Percentiles rank a stretch among this genome's conserved stretches.
Evolutionary conservation across 2,888 invertebrate genomes (phyloP).

Genomic region (Diaprepes abbreviatus): DNA sequence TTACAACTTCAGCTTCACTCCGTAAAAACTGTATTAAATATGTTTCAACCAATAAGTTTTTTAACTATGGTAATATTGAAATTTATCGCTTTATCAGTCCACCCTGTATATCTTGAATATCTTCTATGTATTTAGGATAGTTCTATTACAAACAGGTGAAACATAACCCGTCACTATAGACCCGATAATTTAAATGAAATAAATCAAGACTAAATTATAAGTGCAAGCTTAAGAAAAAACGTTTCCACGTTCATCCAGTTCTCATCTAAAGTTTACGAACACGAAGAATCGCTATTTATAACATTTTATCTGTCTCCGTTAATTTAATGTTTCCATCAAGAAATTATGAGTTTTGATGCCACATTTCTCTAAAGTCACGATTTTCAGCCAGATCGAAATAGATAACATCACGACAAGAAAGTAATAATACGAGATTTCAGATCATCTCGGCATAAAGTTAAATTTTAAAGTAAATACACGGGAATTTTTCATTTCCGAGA

Average conservation of each 20-base stretch:
- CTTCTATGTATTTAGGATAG: too few species aligned
- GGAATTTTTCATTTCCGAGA: constrained; percentile 2
- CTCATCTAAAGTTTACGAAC: constrained; percentile 5
- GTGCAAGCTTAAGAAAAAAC: neutral
- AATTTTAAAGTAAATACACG: constrained; percentile 24
- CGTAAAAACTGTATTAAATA: too few species aligned
- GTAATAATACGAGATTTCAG: constrained; percentile 28
- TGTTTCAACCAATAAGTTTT: too few species aligned
- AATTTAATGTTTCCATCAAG: constrained; percentile 31
- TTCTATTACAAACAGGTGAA: neutral
- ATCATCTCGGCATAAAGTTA: constrained; percentile 11
- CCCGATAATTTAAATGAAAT: neutral
- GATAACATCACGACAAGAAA: constrained; percentile 24
- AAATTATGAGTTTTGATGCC: constrained; percentile 27
- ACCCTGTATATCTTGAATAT: too few species aligned
- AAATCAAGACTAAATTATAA: neutral
- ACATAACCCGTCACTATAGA: too few species aligned
- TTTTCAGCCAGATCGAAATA: constrained; percentile 11
- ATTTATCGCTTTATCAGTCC: too few species aligned
- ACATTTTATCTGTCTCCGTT: constrained; percentile 21
- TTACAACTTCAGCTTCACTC: too few species aligned
- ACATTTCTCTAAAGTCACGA: constrained; percentile 22
- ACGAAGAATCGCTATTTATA: constrained; percentile 17
- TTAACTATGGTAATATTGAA: too few species aligned
- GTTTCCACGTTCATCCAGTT: constrained; percentile 13